Evolutionary conservation across 2,113 vertebrate genomes (phyloP).

Genomic region (Oenanthe oenanthe): DNA sequence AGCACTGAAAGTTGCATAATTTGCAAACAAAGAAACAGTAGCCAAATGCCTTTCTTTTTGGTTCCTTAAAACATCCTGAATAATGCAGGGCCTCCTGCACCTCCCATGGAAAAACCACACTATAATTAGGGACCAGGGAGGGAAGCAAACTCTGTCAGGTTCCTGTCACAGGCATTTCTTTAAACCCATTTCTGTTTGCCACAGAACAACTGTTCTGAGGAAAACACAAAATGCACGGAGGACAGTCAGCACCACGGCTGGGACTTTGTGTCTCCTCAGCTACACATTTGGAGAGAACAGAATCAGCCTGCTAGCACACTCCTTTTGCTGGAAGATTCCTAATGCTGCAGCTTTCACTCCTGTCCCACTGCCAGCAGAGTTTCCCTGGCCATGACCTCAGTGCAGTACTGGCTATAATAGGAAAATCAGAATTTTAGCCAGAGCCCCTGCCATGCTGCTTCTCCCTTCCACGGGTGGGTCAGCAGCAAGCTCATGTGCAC

Average conservation of each 20-base stretch:
- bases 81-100: not conserved
- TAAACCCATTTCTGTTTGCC: constrained; percentile 1
- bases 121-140: not conserved
- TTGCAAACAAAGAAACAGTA: not conserved
- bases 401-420: not conserved
- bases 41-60: not conserved
- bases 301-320: not conserved
- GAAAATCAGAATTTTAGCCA: not conserved
- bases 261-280: not conserved
- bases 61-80: constrained; percentile 1
- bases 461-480: not conserved
- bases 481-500: not conserved
- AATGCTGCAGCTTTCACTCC: not conserved
- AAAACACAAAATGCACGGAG: not conserved
- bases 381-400: not conserved
- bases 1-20: not conserved
- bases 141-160: constrained; percentile 33
- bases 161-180: constrained; percentile 33
- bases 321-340: not conserved
- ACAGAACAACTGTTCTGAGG: not conserved
- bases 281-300: not conserved
- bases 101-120: not conserved
- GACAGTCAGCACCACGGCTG: not conserved
- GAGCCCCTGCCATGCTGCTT: not conserved
- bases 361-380: not conserved